Conservation (phyloP, 2,797 vertebrate genomes). For the Cossypha caffra region DNA sequence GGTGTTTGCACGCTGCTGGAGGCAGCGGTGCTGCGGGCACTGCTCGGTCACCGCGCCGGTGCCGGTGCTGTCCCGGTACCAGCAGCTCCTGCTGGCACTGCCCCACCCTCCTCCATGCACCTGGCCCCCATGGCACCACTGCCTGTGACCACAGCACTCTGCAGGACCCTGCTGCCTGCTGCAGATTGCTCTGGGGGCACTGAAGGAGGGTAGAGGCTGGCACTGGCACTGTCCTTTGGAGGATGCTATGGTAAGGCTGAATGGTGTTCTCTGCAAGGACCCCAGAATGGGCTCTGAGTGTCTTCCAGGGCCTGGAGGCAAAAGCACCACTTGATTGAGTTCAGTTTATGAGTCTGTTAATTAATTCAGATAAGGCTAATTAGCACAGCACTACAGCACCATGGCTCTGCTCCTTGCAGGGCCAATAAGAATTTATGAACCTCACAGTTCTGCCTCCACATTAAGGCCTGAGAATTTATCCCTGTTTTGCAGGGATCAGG, state of each 20-base stretch:
- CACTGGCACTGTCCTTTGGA: background rate
- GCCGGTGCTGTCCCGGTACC: rapidly evolving
- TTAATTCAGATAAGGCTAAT: background rate
- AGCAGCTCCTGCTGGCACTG: rapidly evolving
- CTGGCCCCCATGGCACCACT: rapidly evolving
- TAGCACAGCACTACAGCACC: background rate
- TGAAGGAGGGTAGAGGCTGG: too few relatives aligned
- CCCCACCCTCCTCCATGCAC: rapidly evolving
- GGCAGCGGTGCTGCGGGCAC: rapidly evolving
- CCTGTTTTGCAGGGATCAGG: background rate
- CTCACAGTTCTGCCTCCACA: background rate
- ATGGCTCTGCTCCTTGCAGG: background rate
- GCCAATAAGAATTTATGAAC: background rate
- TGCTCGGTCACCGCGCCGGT: rapidly evolving
- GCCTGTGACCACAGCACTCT: rapidly evolving
- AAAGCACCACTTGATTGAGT: background rate
- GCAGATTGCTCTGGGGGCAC: background rate
- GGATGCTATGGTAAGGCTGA: background rate
- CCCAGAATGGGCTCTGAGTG: background rate
- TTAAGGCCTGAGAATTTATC: background rate
- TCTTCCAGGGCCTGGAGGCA: background rate
- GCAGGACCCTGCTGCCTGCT: rapidly evolving
- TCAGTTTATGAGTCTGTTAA: background rate
- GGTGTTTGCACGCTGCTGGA: background rate
- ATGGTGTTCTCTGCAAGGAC: background rate